Base-by-base conservation (phyloP, 1,140 invertebrate genomes). In the Stegodyphus mimosarum region DNA sequence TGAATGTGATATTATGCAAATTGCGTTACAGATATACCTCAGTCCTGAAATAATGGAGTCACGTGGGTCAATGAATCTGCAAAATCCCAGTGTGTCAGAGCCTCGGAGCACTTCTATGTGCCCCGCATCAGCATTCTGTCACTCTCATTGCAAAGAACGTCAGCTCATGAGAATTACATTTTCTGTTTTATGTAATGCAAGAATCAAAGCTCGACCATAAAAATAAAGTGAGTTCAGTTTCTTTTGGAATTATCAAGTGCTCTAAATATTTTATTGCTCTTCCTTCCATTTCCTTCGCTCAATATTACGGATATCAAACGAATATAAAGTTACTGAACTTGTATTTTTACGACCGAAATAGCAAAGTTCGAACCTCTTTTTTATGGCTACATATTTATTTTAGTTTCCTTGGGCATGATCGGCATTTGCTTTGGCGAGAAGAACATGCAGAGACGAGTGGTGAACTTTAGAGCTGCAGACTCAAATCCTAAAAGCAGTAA, bases 331-430 rank as follows among this genome's bases (percentile, higher is more conserved):
- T 69, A 48, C 13, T 50, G 70, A 81, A 81, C 78, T 71, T 81
- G 70, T 60, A 81, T 60, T 81, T 81, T 81, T 81, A 81, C 33
- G 78, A 81, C 70, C 67, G 17, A 81, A 81, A 72, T 72, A 81
- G 69, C 78, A 72, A 81, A 81, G 78, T 81, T 81, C 78, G 70
- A 81, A 81, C 70, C 33, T 72, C 33, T 17, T 72, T 81, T 81
- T 81, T 81, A 81, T 72, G 67, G 55, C 78, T 81, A 66, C 67
- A 72, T 81, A 81, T 81, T 81, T 81, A 81, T 81, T 81, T 67
- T 72, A 18, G 18, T 72, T 80, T 81, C 63, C 33, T 53, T n/a
- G 11, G 69, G 64, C 49, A 81, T 72, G 78, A 81, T 63, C 78
- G 17, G 78, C 50, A 50, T 15, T 60, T 18, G 53, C 53, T 33